These are phyloP conservation scores for Clupea harengus DNA, from an alignment of 2,113 vertebrate species.

Conservation along the genomic window DNA sequence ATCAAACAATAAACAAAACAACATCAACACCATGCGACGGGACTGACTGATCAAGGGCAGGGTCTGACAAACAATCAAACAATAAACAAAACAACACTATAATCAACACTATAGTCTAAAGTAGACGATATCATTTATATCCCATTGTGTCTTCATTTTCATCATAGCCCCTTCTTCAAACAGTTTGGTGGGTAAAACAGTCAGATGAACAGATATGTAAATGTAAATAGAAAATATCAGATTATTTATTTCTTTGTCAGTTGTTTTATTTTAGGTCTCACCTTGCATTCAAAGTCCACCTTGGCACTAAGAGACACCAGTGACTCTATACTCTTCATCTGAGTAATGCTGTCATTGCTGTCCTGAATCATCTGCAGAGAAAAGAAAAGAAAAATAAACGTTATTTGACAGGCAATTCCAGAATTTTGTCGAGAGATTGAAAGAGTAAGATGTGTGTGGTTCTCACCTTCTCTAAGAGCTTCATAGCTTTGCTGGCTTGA, in stretches of 20 bases:
- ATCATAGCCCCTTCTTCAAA: too few relatives aligned
- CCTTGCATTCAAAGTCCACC: slow-evolving; percentile 95
- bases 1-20: background rate
- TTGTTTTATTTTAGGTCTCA: slow-evolving; percentile 50
- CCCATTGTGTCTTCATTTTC: background rate
- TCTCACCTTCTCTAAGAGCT: slow-evolving; percentile 84
- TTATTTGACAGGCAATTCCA: background rate
- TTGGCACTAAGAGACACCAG: slow-evolving; percentile 89
- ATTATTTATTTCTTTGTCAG: too few relatives aligned
- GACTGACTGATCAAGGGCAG: slow-evolving; percentile 94
- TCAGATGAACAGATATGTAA: too few relatives aligned
- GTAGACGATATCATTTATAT: background rate
- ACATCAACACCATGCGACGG: slow-evolving; percentile 75
- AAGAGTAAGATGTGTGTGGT: background rate
- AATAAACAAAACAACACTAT: background rate
- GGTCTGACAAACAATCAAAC: slow-evolving; percentile 71
- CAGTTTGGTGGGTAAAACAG: too few relatives aligned
- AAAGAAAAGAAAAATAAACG: too few relatives aligned
- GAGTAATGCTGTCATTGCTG: slow-evolving; percentile 90
- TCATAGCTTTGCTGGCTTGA: slow-evolving; percentile 86
- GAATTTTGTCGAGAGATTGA: background rate
- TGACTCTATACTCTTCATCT: slow-evolving; percentile 93
- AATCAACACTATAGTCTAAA: background rate
- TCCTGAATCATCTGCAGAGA: slow-evolving; percentile 84
- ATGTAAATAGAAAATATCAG: too few relatives aligned